Evolutionary conservation across 2,113 vertebrate genomes (phyloP), one percentile per base, ranked within the genome.

Genomic region (Lipotes vexillifer): DNA sequence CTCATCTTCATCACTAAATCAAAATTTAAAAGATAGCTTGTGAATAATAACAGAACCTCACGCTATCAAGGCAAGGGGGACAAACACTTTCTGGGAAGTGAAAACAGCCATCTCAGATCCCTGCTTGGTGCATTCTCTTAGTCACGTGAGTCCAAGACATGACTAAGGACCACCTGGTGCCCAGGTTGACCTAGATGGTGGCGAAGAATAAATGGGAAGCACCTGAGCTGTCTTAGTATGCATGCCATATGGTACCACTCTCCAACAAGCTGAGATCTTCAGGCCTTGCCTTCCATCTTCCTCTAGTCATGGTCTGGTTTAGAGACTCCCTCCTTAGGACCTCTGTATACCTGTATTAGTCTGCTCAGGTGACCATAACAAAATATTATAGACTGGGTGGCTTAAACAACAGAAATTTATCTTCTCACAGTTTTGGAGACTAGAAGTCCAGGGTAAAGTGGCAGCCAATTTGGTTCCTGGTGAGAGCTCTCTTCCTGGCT

Each of bases 101-200:
- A 80, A 59, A 38, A 80, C 33, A 29, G 6, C 23, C 13, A 21
- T 61, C 20, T 72, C 44, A 27, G 17, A 57, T 38, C 8, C 12
- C 15, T 88, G 12, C n/a, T 1, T 7, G 29, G 4, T 0, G 1
- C 2, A 10, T 49, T 46, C 5, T 7, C 7, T 29, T 84, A 31
- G 29, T 46, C 55, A 63, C 3, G 25, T 3, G 3, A 33, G n/a
- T n/a, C 21, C 8, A 57, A 27, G 59, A 46, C 8, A 23, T 15
- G n/a, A 6, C 29, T 55, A 66, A 85, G 31, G 29, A 21, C 10
- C 33, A 33, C 8, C 4, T 69, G 14, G 25, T 38, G 1, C 20
- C 52, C 46, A 38, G 1, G 41, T 1, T 97, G 27, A 68, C 21
- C 15, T 68, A 31, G 25, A 44, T 0, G 20, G 5, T 20, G 29